Evolutionary conservation across 2,113 vertebrate genomes (phyloP).

Genomic region (Meriones unguiculatus): DNA sequence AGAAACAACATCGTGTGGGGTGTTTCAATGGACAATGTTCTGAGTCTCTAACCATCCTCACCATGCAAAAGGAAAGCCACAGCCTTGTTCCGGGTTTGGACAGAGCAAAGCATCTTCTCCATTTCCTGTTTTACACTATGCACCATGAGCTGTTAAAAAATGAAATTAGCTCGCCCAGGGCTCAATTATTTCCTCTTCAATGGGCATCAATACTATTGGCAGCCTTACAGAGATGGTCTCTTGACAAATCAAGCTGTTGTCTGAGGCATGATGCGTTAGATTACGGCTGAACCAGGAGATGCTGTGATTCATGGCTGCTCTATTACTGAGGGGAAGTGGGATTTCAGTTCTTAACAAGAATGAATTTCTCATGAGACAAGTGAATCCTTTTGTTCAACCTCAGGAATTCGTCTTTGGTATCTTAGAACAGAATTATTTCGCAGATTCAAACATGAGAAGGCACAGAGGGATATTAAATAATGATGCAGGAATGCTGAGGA

Average conservation of each 20-base stretch:
- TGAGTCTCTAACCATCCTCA: slow-evolving; percentile 62
- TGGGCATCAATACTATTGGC: slow-evolving; percentile 86
- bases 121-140: slow-evolving; percentile 68
- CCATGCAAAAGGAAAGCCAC: slow-evolving; percentile 64
- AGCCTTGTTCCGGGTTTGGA: background rate
- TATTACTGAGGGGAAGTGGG: slow-evolving; percentile 84
- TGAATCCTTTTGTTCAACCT: slow-evolving; percentile 85
- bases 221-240: slow-evolving; percentile 83
- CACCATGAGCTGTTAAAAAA: slow-evolving; percentile 78
- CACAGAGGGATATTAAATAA: slow-evolving; percentile 81
- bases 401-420: slow-evolving; percentile 82
- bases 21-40: slow-evolving; percentile 28
- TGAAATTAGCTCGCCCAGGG: slow-evolving; percentile 84
- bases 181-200: slow-evolving; percentile 87
- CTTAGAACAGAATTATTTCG: slow-evolving; percentile 83
- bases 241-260: slow-evolving; percentile 92
- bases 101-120: slow-evolving; percentile 43
- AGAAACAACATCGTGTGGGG: background rate
- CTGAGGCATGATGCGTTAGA: slow-evolving; percentile 89
- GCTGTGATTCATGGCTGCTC: slow-evolving; percentile 88
- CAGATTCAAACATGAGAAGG: slow-evolving; percentile 78
- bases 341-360: slow-evolving; percentile 88
- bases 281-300: slow-evolving; percentile 88
- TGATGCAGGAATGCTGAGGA: slow-evolving; percentile 46
- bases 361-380: slow-evolving; percentile 88